Conservation (phyloP, 2,113 vertebrate species). For the Etia nguti region DNA sequence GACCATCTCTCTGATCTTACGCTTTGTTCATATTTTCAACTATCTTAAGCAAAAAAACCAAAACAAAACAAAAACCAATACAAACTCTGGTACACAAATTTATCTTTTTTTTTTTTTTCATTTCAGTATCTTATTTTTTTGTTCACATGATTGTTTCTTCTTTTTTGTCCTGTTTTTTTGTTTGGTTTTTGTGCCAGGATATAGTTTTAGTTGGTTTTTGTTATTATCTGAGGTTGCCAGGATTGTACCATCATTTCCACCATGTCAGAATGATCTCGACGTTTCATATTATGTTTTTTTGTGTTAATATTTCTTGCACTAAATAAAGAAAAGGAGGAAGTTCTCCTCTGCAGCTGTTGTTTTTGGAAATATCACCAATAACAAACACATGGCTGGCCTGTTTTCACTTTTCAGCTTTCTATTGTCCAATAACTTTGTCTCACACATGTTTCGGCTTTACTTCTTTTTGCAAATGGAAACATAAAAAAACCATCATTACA, state of each 20-base stretch:
- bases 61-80: accelerated
- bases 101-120: background rate
- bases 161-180: background rate
- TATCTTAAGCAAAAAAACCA: background rate
- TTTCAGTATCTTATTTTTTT: background rate
- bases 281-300: background rate
- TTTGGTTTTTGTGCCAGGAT: background rate
- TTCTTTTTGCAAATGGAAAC: background rate
- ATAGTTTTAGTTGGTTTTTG: background rate
- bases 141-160: background rate
- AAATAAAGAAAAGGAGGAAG: background rate
- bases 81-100: background rate
- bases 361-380: background rate
- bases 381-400: background rate
- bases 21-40: background rate
- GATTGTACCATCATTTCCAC: background rate
- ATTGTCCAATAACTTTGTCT: background rate
- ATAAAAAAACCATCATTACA: background rate
- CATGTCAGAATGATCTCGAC: background rate
- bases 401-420: background rate
- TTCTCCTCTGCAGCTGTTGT: background rate
- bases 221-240: background rate
- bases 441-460: background rate
- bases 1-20: background rate
- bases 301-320: background rate